Percentiles rank a stretch among this genome's conserved stretches.
Evolutionary conservation across 2,888 invertebrate genomes (phyloP).

Genomic region (Callyntrura sp.): DNA sequence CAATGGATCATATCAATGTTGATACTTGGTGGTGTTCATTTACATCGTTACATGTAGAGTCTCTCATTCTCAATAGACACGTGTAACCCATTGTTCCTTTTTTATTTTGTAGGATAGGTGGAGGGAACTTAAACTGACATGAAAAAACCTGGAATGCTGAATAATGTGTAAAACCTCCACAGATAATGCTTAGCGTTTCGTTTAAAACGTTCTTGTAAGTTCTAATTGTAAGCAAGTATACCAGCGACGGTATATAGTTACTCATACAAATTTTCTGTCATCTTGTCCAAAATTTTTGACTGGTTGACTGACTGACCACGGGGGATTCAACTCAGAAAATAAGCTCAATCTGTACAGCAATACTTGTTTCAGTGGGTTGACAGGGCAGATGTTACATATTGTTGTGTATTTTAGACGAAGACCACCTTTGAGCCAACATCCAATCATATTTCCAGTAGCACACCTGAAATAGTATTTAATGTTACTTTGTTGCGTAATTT

Average conservation of each 20-base stretch:
- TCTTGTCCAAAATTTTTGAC: constrained; percentile 11
- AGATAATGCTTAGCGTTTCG: background rate
- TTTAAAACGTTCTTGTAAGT: no score
- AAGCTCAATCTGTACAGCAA: background rate
- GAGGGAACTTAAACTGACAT: no score
- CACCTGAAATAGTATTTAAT: background rate
- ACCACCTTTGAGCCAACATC: constrained; percentile 63
- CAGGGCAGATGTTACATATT: constrained; percentile 14
- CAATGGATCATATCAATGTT: no score
- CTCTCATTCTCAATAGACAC: constrained; percentile 27
- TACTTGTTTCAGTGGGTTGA: background rate
- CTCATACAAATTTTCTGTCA: constrained; percentile 47
- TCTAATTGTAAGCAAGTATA: background rate
- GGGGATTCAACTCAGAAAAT: constrained; percentile 6
- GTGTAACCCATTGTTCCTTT: constrained; percentile 33
- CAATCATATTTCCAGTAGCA: background rate
- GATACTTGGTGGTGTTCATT: background rate
- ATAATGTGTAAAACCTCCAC: background rate
- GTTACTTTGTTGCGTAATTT: background rate
- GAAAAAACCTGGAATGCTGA: background rate
- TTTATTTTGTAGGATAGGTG: background rate
- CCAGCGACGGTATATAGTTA: background rate
- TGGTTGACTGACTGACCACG: constrained; percentile 62
- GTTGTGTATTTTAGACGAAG: background rate
- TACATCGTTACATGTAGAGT: background rate